Evolutionary conservation across 2,113 vertebrate species (phyloP), one percentile per base, ranked within the genome.

Genomic region (Cinclus mexicanus): DNA sequence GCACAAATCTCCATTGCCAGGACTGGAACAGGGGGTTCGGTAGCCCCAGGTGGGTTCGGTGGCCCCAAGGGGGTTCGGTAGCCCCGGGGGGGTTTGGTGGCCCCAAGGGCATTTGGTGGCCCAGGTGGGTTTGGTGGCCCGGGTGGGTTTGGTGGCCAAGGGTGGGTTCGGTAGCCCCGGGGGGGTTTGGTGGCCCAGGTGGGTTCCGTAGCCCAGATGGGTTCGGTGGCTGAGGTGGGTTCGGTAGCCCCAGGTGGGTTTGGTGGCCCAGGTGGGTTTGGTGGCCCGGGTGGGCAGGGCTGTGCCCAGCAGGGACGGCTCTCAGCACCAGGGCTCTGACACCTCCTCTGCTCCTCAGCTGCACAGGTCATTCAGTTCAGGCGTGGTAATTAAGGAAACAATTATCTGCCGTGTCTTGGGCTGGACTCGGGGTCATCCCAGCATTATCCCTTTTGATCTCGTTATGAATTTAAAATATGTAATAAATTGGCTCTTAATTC

Each of bases 401-500:
- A 97, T 97, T 96, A 74, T 78, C 74, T 85, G 65, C 28, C 83
- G 2, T 94, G 96, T 96, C 87, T 89, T 14, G 83, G 72, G 77
- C 94, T 90, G 92, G 82, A 85, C 83, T 89, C 74, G 3, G 70
- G 95, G 94, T 94, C 89, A 59, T 61, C 50, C 12, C 23, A 53
- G 87, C 89, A 55, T 93, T 95, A 77, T 94, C 89, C 50, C 78
- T 95, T 94, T 47, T 95, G 91, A 97, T 96, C 95, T 96, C 93
- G 68, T 97, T 93, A 95, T 75, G 77, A 89, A 89, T 93, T 95
- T 94, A 74, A 97, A 97, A 93, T 87, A 94, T 35, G 76, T 53
- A 52, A 92, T 87, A 74, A 95, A 92, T 94, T 75, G 89, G 89
- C 83, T 96, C 57, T 83, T 64, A 59, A 77, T 92, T 87, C 83